Conservation (phyloP, 2,797 vertebrate genomes). For the Malacoctenus gilli region DNA sequence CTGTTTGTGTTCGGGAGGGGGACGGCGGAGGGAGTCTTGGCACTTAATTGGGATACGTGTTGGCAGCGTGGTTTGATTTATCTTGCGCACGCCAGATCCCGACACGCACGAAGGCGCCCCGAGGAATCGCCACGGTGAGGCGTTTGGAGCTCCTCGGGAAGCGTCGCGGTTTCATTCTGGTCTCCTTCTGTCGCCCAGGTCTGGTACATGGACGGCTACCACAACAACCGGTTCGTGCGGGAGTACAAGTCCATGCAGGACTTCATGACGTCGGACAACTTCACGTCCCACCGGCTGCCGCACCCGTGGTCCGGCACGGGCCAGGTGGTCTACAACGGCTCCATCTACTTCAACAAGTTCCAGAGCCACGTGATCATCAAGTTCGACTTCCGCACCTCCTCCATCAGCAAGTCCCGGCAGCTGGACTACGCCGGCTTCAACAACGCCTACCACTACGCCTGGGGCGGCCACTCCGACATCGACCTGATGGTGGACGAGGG, state of each 20-base stretch:
- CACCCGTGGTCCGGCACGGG: slow-evolving; percentile 97
- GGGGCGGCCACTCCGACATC: slow-evolving; percentile 97
- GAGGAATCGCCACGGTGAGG: slow-evolving; percentile 5
- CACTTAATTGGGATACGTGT: slow-evolving; percentile 68
- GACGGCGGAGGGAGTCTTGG: slow-evolving; percentile 39
- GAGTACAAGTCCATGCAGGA: slow-evolving; percentile 95
- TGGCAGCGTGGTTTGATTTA: slow-evolving; percentile 59
- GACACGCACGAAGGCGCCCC: slow-evolving; percentile 16
- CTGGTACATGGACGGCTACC: slow-evolving; percentile 99
- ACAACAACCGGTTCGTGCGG: slow-evolving; percentile 96
- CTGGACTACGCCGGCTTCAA: slow-evolving; percentile 95
- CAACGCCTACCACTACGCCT: slow-evolving; percentile 97
- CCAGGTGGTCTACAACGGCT: slow-evolving; percentile 98
- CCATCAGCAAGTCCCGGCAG: slow-evolving; percentile 92
- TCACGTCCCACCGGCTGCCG: slow-evolving; percentile 96
- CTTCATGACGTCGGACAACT: slow-evolving; percentile 95
- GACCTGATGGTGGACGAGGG: slow-evolving; percentile 98
- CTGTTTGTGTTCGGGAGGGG: slow-evolving; percentile 58
- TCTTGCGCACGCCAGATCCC: slow-evolving; percentile 22
- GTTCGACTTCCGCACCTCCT: slow-evolving; percentile 93
- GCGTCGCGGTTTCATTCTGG: not conserved
- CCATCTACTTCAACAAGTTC: slow-evolving; percentile 99
- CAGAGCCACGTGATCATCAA: slow-evolving; percentile 98
- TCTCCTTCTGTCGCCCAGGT: slow-evolving; percentile 78
- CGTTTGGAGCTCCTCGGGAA: not conserved